Evolutionary conservation across 2,113 vertebrate species (phyloP).

Genomic region (Nycticorax nycticorax): DNA sequence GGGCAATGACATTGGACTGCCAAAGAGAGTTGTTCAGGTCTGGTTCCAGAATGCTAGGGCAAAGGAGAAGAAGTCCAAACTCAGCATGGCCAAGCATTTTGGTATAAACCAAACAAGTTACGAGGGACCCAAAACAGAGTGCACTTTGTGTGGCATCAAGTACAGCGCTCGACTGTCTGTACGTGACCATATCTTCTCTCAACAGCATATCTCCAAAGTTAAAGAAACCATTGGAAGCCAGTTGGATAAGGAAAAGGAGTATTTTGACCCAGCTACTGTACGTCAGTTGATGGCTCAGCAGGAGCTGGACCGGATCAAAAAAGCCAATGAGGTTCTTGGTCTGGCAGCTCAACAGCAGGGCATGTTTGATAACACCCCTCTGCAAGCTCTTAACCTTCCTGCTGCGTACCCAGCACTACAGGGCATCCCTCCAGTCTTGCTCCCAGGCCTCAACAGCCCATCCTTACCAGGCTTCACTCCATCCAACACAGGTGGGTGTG

Average conservation of each 20-base stretch:
- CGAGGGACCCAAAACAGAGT: constrained; percentile 98
- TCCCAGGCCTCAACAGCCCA: constrained; percentile 95
- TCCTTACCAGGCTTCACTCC: constrained; percentile 96
- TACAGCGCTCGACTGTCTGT: constrained; percentile 97
- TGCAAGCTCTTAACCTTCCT: constrained; percentile 96
- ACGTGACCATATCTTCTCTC: constrained; percentile 99
- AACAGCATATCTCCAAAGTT: constrained; percentile 98
- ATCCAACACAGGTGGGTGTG: constrained; percentile 93
- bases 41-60: constrained; percentile 99
- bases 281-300: constrained; percentile 99
- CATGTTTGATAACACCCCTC: constrained; percentile 92
- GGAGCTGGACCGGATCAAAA: constrained; percentile 99
- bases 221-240: constrained; percentile 99
- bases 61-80: constrained; percentile 98
- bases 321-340: constrained; percentile 97
- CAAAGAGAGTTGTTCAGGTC: constrained; percentile 99
- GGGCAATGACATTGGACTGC: constrained; percentile 99
- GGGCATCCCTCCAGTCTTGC: constrained; percentile 95
- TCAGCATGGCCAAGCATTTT: constrained; percentile 99
- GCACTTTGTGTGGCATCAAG: constrained; percentile 98
- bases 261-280: constrained; percentile 98
- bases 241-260: constrained; percentile 98
- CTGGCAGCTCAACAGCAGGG: constrained; percentile 91
- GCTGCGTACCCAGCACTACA: constrained; percentile 92
- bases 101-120: constrained; percentile 99